Base-by-base conservation (phyloP, 2,797 vertebrate species). In the Sebastes hubbsi region DNA sequence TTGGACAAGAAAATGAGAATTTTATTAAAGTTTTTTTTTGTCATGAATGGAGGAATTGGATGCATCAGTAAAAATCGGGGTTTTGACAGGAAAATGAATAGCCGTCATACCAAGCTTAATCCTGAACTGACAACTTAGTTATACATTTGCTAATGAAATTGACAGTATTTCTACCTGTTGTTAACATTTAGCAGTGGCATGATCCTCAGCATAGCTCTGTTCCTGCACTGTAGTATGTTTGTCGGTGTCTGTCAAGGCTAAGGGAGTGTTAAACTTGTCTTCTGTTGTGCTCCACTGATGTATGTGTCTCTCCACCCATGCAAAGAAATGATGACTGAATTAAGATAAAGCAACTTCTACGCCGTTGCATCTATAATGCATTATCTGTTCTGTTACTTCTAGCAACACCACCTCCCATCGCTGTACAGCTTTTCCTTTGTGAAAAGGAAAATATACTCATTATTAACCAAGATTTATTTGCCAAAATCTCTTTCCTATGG, bases 401-500 rank as follows among this genome's bases (percentile, higher is more conserved):
- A 71, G 89, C 83, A 84, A 86, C 85, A 80, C 29, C 67, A 83
- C 86, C 77, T 82, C 63, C 68, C 68, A 87, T 85, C 84, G 80
- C 87, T 93, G 86, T 90, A 90, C 60, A 85, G 82, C 72, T 75
- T 92, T 93, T 93, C 89, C 88, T 90, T 91, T 91, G 71, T 81
- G 72, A 71, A 87, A 90, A 90, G 90, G 91, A 88, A 90, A 93
- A 90, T 83, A 82, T 83, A 61, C 68, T 88, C 78, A 75, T 85
- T 85, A 77, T 85, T 83, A 82, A 92, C 75, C 90, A 92, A 91
- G 75, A 88, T 92, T 93, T 90, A 88, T 93, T 94, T 94, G 91
- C 91, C 92, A 94, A 94, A 92, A 93, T 94, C 87, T 95, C 94
- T 95, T 95, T 95, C 94, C 94, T 94, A 94, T 94, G 94, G 94